phyloP scores from a whole-genome alignment of 1,140 invertebrate species.

The Achatina immaculata region DNA sequence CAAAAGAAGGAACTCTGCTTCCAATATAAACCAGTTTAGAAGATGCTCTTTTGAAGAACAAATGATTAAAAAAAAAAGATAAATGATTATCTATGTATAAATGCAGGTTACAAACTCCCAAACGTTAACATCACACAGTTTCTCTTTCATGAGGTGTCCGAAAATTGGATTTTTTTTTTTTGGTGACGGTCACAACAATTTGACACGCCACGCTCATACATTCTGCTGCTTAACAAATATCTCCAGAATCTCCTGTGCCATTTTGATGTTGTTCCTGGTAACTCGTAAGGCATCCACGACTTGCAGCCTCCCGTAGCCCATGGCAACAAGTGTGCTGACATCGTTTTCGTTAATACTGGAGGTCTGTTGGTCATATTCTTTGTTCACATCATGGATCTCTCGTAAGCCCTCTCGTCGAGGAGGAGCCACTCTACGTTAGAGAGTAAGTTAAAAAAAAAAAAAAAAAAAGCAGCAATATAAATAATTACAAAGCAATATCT shows the following conservation, averaged over 20 bases:
- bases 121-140: no score
- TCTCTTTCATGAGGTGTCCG: no score
- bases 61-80: no score
- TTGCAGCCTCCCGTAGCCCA: conserved; percentile 90
- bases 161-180: no score
- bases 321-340: conserved; percentile 86
- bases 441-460: background rate
- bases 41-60: no score
- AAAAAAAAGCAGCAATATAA: background rate
- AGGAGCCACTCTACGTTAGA: conserved; percentile 43
- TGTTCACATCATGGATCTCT: conserved; percentile 65
- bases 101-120: no score
- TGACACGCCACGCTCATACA: background rate
- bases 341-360: conserved; percentile 92
- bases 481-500: no score
- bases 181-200: no score
- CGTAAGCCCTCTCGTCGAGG: conserved; percentile 55
- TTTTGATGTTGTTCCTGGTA: conserved; percentile 90
- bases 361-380: conserved; percentile 60
- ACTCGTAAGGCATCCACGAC: conserved; percentile 91
- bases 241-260: conserved; percentile 94
- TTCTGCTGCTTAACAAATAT: conserved; percentile 79
- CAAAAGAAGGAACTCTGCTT: no score
- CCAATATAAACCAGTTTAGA: no score
- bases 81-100: no score